Conservation (phyloP, 1,140 invertebrate species). For the Acyrthosiphon pisum region DNA sequence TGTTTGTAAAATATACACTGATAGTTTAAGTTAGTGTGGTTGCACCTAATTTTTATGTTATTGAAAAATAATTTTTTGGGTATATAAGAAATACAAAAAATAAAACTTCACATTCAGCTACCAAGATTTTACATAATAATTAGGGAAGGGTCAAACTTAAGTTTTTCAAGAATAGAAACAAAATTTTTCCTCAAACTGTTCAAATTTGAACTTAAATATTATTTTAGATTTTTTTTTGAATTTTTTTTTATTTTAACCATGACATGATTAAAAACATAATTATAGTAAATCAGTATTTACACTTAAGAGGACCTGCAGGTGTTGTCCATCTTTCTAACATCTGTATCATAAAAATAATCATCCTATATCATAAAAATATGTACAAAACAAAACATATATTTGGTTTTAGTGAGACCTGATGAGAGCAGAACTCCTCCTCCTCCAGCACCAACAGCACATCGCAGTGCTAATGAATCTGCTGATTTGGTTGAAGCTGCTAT, state of each 20-base stretch:
- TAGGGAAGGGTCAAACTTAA: background rate
- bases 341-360: too few species aligned
- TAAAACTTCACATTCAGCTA: background rate
- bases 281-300: background rate
- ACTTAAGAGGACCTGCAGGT: background rate
- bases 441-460: slow-evolving; percentile 56
- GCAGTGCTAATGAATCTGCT: slow-evolving; percentile 70
- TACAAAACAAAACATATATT: background rate
- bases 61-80: background rate
- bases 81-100: background rate
- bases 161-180: background rate
- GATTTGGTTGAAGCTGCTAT: slow-evolving; percentile 76
- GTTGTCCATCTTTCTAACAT: too few species aligned
- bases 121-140: background rate
- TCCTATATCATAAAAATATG: background rate
- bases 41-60: background rate
- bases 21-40: background rate
- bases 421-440: slow-evolving; percentile 57
- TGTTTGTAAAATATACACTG: background rate
- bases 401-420: slow-evolving; percentile 49
- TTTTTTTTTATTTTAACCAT: background rate
- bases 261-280: background rate
- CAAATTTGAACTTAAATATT: background rate
- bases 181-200: background rate
- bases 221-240: too few species aligned